Conservation (phyloP, 2,888 invertebrate species). For the Micoletzkya japonica region DNA sequence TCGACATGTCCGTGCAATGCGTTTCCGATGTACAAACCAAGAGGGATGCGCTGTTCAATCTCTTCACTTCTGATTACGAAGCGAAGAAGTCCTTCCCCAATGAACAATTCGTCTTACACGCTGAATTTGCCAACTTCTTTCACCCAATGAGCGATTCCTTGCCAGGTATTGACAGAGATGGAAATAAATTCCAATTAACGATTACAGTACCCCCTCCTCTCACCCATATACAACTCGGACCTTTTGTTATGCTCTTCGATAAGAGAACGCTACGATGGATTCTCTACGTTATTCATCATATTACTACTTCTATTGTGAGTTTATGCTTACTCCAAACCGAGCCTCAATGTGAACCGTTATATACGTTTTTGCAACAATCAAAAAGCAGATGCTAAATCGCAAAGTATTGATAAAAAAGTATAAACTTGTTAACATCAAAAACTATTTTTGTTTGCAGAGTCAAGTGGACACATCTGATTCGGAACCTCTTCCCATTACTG, state of each 20-base stretch:
- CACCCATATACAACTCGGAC: conserved; percentile 86
- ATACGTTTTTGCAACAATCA: neutral
- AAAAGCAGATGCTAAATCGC: neutral
- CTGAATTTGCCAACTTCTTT: conserved; percentile 87
- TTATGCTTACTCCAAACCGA: neutral
- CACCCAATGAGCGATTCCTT: conserved; percentile 77
- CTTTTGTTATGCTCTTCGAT: conserved; percentile 84
- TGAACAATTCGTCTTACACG: conserved; percentile 87
- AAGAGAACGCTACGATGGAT: conserved; percentile 87
- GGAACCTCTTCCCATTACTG: conserved; percentile 69
- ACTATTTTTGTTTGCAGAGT: conserved; percentile 28
- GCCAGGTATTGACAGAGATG: conserved; percentile 59
- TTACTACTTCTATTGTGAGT: conserved; percentile 72
- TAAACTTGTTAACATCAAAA: neutral
- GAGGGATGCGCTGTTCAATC: conserved; percentile 78
- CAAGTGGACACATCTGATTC: conserved; percentile 28
- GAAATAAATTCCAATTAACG: neutral
- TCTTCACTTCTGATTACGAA: conserved; percentile 69
- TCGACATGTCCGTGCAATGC: conserved; percentile 83
- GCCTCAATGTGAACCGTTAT: too few species aligned
- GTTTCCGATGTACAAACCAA: conserved; percentile 76
- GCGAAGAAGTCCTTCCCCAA: conserved; percentile 79
- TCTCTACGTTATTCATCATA: conserved; percentile 86
- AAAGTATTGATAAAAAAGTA: neutral
- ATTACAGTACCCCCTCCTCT: conserved; percentile 88